Base-by-base conservation (phyloP, 1,140 invertebrate genomes). In the Muscidifurax raptorellus region DNA sequence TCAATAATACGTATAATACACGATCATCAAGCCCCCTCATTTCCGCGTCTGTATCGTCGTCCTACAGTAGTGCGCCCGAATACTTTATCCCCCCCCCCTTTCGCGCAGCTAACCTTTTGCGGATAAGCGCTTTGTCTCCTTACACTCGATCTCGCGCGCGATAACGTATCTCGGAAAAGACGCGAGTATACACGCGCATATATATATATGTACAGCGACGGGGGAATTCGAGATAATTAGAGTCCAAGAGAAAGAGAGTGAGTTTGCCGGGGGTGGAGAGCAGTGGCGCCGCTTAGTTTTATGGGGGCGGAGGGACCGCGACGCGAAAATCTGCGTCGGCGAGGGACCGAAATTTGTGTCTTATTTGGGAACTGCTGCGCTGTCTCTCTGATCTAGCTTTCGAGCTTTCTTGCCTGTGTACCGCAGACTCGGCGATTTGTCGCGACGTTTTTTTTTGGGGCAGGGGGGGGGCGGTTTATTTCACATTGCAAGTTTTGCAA, bases 171-270 rank as follows among this genome's bases (percentile, higher is more conserved):
- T 47, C 44, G 2, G 15, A n/a, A 18, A 18, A 59, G 22, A 59
- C 44, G 44, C 12, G 44, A 47, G 15, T 15, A 13, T 47, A 47
- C 15, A 47, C 15, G 12, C 32, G 12, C 69, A n/a, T 32, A 72
- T 69, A 69, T 10, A 13, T 27, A 2, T 72, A 28, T n/a, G 66
- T n/a, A 47, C 66, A 52, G 18, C 52, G 13, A 30, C 18, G 12
- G 22, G 76, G 28, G 59, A 67, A 67, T 66, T 66, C 36, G 22
- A 59, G 77, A 79, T 66, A 77, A 77, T 77, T 77, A 77, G 77
- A 78, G 18, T 40, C 64, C 52, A 2, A 27, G 64, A n/a, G 72
- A 74, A 32, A 74, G 30, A 40, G 36, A 66, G n/a, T 10, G 59
- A 22, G 12, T 66, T 66, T 36, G 59, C 10, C 22, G 30, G 15